Evolutionary conservation across 2,888 invertebrate species (phyloP), one percentile per base, ranked within the genome.

Genomic region (Cerastis rubricosa): DNA sequence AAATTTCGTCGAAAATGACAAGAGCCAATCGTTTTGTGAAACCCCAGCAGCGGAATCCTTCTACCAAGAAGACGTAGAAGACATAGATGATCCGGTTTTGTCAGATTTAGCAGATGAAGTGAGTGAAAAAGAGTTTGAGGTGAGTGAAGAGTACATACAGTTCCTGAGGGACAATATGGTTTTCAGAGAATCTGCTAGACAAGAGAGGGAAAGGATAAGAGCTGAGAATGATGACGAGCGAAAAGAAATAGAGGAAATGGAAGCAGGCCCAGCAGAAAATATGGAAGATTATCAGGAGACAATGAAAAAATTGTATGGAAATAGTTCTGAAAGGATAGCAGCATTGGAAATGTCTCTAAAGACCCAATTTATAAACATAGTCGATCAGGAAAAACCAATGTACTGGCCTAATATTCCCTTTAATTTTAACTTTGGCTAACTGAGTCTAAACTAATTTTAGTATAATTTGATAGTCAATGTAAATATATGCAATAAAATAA

Each of bases 401-500:
- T 96, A 97, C 82, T 98, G 98, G 98, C 98, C 98, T 0, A 97
- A 97, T 88, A 97, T 98, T 92, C 98, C 98, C 9, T 94, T 98
- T 9, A 97, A 97, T 87, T 94, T 96, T 87, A 93, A 91, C 79
- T 90, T 87, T 80, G 83, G 86, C 86, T 92, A 49, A 85, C 3
- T 0, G 0, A 49, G 45, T 25, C 12, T 49, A 3, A 1, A 6
- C 11, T 17, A 17, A 14, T 79, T 71, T 35, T 59, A 14, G 0
- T 45, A 22, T 25, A 43, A 12, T n/a, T 47, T 49, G n/a, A 17
- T n/a, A 19, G 22, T 47, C 1, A 54, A 9, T 73, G 63, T 82
- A 65, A 67, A 71, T 68, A 61, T 19, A 0, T n/a, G 11, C n/a
- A 49, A 43, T 54, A 47, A 43, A 63, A 3, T 19, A 14, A 12